These are phyloP conservation scores for Planiliza haematocheilus DNA, from an alignment of 2,113 vertebrate species.

Conservation along the genomic window DNA sequence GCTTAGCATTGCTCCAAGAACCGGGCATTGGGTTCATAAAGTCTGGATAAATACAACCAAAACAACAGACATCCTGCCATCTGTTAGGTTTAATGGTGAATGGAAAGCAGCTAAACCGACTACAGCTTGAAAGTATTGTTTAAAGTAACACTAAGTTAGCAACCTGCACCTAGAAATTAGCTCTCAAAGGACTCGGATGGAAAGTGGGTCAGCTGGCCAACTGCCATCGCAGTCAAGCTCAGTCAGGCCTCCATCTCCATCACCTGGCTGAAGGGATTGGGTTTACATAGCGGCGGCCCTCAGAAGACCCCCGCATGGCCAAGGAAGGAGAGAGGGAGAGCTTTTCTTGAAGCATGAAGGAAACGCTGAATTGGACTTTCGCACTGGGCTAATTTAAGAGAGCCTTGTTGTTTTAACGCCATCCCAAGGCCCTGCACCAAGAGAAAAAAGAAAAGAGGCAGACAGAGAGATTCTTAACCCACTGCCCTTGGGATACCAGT, in stretches of 20 bases:
- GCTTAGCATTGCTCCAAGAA: conserved; percentile 42
- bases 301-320: conserved; percentile 15
- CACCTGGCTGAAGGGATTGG: conserved; percentile 57
- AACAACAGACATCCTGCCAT: conserved; percentile 43
- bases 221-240: conserved; percentile 23
- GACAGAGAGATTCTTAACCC: conserved; percentile 61
- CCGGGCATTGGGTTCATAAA: conserved; percentile 66
- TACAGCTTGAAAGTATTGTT: conserved; percentile 9
- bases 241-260: conserved; percentile 40
- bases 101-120: conserved; percentile 9
- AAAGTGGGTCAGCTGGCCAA: conserved; percentile 69
- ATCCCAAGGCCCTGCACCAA: conserved; percentile 33
- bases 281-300: conserved; percentile 31
- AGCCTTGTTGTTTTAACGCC: conserved; percentile 62
- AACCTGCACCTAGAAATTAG: no score
- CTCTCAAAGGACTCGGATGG: neutral
- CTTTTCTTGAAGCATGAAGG: conserved; percentile 40
- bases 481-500: conserved; percentile 63
- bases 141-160: neutral
- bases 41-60: conserved; percentile 50
- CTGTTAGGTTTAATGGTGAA: conserved; percentile 25
- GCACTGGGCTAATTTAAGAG: conserved; percentile 59
- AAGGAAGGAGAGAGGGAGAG: conserved; percentile 8
- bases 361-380: conserved; percentile 57
- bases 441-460: conserved; percentile 17